A percentile compares a stretch with the other conserved stretches of the same genome.
phyloP scores from a whole-genome alignment of 92 coral and sea anemone genomes.

The Parazoanthus darwini region DNA sequence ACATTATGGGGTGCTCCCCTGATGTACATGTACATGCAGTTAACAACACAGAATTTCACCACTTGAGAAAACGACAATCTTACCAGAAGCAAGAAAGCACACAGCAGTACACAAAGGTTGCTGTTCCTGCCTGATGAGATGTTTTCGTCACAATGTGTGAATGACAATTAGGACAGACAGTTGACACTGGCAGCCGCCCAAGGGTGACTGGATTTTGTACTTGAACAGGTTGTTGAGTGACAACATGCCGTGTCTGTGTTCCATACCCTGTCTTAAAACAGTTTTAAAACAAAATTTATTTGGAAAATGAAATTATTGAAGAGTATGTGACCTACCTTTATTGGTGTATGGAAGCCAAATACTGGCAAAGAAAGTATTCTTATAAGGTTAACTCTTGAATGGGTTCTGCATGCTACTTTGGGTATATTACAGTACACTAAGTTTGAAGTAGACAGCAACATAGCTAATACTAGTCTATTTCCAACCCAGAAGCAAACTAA shows the following conservation, averaged over 20 bases:
- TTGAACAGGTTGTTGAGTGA: slow-evolving; percentile 57
- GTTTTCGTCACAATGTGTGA: slow-evolving; percentile 57
- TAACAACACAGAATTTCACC: not conserved
- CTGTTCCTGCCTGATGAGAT: slow-evolving; percentile 65
- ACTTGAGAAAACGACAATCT: not conserved
- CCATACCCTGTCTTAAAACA: slow-evolving; percentile 35
- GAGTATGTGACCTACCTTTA: no score
- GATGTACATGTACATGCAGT: no score
- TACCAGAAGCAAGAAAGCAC: slow-evolving; percentile 70
- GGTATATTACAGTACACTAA: no score
- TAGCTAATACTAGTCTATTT: no score
- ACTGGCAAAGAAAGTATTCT: no score
- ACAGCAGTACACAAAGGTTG: slow-evolving; percentile 65
- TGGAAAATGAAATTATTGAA: not conserved
- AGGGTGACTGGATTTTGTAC: slow-evolving; percentile 50
- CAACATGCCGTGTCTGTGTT: slow-evolving; percentile 40
- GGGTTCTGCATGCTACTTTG: no score
- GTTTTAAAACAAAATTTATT: not conserved
- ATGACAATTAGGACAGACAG: slow-evolving; percentile 70
- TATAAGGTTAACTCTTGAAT: no score
- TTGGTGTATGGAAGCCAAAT: no score
- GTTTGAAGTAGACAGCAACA: no score
- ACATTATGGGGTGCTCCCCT: no score
- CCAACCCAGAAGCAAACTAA: no score
- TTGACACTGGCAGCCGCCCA: slow-evolving; percentile 60